Conservation (phyloP, 1,140 invertebrate genomes). For the Laupala kohalensis region DNA sequence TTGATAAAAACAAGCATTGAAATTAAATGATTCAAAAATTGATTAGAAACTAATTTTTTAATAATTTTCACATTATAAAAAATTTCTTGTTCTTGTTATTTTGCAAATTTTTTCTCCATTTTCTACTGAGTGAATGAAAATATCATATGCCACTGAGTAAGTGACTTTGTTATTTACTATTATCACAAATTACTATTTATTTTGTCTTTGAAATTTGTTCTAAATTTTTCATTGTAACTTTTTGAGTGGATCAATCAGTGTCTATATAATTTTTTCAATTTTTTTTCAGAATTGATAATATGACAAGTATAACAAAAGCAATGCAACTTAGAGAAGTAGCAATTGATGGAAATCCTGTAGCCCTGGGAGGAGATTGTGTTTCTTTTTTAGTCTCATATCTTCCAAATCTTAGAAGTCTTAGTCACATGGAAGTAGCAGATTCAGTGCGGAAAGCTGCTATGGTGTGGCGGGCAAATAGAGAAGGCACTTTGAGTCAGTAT, state of each 20-base stretch:
- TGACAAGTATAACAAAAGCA: constrained; percentile 59
- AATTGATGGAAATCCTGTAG: constrained; percentile 75
- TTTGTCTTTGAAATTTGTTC: background rate
- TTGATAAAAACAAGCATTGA: too few relatives aligned
- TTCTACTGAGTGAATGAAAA: too few relatives aligned
- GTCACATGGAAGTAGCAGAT: constrained; percentile 53
- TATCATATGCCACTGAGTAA: too few relatives aligned
- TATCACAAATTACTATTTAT: constrained; percentile 6
- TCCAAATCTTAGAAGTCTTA: constrained; percentile 51
- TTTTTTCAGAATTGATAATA: constrained; percentile 57
- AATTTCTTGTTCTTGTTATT: too few relatives aligned
- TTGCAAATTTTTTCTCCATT: too few relatives aligned
- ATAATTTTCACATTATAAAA: too few relatives aligned
- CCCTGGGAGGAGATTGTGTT: constrained; percentile 54
- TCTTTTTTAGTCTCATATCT: constrained; percentile 67
- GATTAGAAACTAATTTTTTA: too few relatives aligned
- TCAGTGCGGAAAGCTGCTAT: constrained; percentile 57
- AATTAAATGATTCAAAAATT: too few relatives aligned
- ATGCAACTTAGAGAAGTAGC: constrained; percentile 62
- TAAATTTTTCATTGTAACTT: constrained; percentile 2
- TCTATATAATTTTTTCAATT: background rate
- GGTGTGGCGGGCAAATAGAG: constrained; percentile 61
- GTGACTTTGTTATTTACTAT: too few relatives aligned
- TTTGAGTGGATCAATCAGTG: too few relatives aligned
- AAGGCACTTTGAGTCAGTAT: constrained; percentile 49